phyloP scores from a whole-genome alignment of 2,113 vertebrate genomes.

The Pachycephala philippinensis region DNA sequence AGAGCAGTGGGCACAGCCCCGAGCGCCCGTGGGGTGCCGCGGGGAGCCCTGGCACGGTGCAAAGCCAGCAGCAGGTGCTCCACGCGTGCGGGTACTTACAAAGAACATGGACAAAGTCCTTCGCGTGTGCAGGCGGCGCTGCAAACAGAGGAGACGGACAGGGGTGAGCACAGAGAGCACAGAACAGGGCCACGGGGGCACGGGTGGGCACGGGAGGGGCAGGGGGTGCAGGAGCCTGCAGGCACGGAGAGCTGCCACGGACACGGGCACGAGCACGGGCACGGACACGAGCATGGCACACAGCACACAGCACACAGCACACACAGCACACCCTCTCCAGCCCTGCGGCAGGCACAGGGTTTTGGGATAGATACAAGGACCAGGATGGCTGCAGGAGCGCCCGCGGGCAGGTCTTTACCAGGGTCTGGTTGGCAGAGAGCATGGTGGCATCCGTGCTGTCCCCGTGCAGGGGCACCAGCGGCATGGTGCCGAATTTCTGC shows the following conservation, averaged over 20 bases:
- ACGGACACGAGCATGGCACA: background rate
- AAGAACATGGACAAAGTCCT: slow-evolving; percentile 98
- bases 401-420: slow-evolving; percentile 70
- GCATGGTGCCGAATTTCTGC: slow-evolving; percentile 98
- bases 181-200: background rate
- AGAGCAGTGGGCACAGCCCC: background rate
- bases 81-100: slow-evolving; percentile 80
- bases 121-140: slow-evolving; percentile 91
- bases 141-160: slow-evolving; percentile 57
- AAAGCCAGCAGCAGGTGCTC: background rate
- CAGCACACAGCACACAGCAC: background rate
- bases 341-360: rapidly evolving
- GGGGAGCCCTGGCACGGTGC: background rate
- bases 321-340: background rate
- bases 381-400: background rate
- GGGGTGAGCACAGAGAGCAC: slow-evolving; percentile 20
- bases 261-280: background rate
- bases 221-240: background rate
- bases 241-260: rapidly evolving
- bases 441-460: slow-evolving; percentile 87
- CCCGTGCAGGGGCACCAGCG: slow-evolving; percentile 88
- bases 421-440: slow-evolving; percentile 93
- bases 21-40: background rate
- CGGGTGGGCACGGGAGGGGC: background rate
- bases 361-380: rapidly evolving